A percentile compares a stretch with the other conserved stretches of the same genome.
phyloP scores from a whole-genome alignment of 1,140 invertebrate genomes.

The Drosophila repleta region DNA sequence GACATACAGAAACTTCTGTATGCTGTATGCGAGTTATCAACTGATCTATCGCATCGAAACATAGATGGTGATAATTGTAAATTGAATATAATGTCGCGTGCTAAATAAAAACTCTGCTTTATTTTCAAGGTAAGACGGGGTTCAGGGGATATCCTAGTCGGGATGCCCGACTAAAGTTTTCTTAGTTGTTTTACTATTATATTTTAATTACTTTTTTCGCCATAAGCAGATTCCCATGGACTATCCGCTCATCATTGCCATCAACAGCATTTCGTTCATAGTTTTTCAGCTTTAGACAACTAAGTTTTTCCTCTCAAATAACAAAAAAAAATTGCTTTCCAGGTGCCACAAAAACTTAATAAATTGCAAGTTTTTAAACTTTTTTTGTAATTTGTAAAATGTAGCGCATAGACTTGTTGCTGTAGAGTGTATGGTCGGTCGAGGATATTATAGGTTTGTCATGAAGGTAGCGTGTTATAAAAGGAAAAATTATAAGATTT shows the following conservation, averaged over 20 bases:
- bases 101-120: too few species aligned
- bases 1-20: too few species aligned
- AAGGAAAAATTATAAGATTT: neutral
- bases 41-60: too few species aligned
- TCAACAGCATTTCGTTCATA: neutral
- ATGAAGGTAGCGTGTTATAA: too few species aligned
- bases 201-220: neutral
- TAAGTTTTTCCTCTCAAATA: constrained; percentile 6
- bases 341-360: constrained; percentile 21
- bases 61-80: too few species aligned
- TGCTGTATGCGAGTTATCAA: too few species aligned
- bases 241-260: too few species aligned
- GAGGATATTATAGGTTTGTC: neutral
- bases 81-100: too few species aligned
- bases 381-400: constrained; percentile 7
- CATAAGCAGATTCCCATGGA: neutral
- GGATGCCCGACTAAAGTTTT: too few species aligned
- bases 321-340: neutral
- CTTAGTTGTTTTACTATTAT: too few species aligned
- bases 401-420: constrained; percentile 21
- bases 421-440: constrained; percentile 22
- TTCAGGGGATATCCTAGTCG: too few species aligned
- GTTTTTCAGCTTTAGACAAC: neutral
- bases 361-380: constrained; percentile 21
- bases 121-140: too few species aligned